These are phyloP conservation scores for Dicerorhinus sumatrensis DNA, from an alignment of 2,113 vertebrate species.

Conservation along the genomic window DNA sequence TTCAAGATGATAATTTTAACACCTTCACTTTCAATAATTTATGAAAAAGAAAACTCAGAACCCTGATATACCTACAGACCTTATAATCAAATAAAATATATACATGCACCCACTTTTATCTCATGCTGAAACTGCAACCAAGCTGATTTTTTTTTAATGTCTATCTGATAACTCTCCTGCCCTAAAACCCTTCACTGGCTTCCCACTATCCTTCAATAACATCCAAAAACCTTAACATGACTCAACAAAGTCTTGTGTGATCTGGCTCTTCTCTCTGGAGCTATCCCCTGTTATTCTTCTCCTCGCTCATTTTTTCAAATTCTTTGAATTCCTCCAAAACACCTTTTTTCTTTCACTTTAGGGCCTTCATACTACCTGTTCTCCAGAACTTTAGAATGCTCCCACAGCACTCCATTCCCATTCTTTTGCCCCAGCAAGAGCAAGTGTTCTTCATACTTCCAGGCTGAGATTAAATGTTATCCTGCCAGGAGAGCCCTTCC, in stretches of 20 bases:
- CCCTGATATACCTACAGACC: background rate
- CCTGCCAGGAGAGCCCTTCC: conserved; percentile 1
- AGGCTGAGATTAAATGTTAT: conserved; percentile 1
- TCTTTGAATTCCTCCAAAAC: conserved; percentile 31
- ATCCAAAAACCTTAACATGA: conserved; percentile 36
- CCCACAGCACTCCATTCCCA: background rate
- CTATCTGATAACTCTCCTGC: conserved; percentile 28
- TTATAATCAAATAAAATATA: conserved; percentile 9
- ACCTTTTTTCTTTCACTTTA: background rate
- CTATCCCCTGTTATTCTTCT: background rate
- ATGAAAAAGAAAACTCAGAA: conserved; percentile 29
- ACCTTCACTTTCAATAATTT: conserved; percentile 45
- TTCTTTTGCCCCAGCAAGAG: background rate
- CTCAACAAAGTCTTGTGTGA: conserved; percentile 10
- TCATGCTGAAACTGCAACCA: conserved; percentile 30
- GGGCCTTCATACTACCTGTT: background rate
- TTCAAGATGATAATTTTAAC: conserved; percentile 42
- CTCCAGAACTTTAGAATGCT: conserved; percentile 30
- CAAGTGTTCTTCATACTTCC: conserved; percentile 10
- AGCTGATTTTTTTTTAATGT: background rate
- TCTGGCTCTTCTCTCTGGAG: background rate
- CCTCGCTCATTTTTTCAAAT: background rate
- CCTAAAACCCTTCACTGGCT: background rate
- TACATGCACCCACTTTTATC: background rate
- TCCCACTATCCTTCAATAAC: background rate